Conservation (phyloP, 1,140 invertebrate genomes). For the Temnothorax nylanderi region DNA sequence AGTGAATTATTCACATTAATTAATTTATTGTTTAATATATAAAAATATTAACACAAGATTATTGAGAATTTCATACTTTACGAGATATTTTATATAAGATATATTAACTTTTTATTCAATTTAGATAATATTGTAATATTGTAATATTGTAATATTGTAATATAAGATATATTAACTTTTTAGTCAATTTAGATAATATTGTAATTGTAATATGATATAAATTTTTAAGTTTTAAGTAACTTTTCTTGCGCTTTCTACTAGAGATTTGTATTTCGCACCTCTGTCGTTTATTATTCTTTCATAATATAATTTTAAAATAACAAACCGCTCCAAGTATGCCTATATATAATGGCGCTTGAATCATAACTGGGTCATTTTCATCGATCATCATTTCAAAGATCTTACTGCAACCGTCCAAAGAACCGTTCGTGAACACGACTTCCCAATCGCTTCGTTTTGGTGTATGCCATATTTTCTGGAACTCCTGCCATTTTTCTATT, state of each 20-base stretch:
- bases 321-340: slow-evolving; percentile 84
- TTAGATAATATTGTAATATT: neutral
- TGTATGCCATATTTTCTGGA: slow-evolving; percentile 88
- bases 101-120: neutral
- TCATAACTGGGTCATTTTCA: slow-evolving; percentile 88
- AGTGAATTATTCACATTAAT: neutral
- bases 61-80: neutral
- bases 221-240: neutral
- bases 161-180: neutral
- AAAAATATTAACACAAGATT: neutral
- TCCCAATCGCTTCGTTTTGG: slow-evolving; percentile 87
- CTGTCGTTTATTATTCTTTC: neutral
- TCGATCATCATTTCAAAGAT: slow-evolving; percentile 89
- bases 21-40: neutral
- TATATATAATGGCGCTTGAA: slow-evolving; percentile 89
- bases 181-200: neutral
- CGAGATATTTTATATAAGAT: neutral
- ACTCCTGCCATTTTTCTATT: slow-evolving; percentile 87
- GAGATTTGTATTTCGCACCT: neutral
- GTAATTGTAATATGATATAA: neutral
- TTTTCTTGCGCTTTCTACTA: neutral
- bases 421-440: slow-evolving; percentile 89
- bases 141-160: too few relatives aligned
- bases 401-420: slow-evolving; percentile 91
- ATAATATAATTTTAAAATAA: slow-evolving; percentile 36